Base-by-base conservation (phyloP, 2,888 invertebrate species). In the Diaphora mendica region DNA sequence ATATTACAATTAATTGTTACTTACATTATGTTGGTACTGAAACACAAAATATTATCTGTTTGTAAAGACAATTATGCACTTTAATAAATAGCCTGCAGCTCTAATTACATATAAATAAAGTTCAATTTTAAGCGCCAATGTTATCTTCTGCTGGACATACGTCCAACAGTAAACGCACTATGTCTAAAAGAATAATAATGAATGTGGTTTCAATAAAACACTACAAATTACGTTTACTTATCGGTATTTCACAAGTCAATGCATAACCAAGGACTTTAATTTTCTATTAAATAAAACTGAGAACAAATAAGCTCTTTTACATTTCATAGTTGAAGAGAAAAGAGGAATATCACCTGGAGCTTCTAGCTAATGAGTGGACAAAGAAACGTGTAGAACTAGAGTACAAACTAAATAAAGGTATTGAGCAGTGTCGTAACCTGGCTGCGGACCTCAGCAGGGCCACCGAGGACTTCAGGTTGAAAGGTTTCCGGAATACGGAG, bases 401-500 rank as follows among this genome's bases (percentile, higher is more conserved):
- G 85, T 88, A 91, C 0, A 96, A 96, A 82, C 89, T 97, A 20
- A 91, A 93, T 0, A 92, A 91, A 9, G 97, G 96, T 69, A 93
- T 97, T 8, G 96, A 96, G 67, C 96, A 97, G 84, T 97, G 97
- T 80, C 96, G 96, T 76, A 90, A 91, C 44, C 89, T 97, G 1
- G 96, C 97, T 0, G 93, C 95, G 0, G 96, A 96, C 78, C 91
- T 97, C 15, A 96, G 96, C 79, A 91, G 93, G n/a, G 96, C 96
- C n/a, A 96, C 96, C 0, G 96, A 96, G 66, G 96, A 96, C 89
- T 94, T 97, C 73, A 82, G 96, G 39, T 89, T 94, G 3, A 86
- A 96, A 5, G 95, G 96, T 9, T 93, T 94, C 72, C 90, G 96
- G 79, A 96, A 96, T 79, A 91, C 95, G 0, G 96, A 96, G 82